Percentiles rank a stretch among this genome's conserved stretches.
phyloP scores from a whole-genome alignment of 2,113 vertebrate genomes.

The Rissa tridactyla region DNA sequence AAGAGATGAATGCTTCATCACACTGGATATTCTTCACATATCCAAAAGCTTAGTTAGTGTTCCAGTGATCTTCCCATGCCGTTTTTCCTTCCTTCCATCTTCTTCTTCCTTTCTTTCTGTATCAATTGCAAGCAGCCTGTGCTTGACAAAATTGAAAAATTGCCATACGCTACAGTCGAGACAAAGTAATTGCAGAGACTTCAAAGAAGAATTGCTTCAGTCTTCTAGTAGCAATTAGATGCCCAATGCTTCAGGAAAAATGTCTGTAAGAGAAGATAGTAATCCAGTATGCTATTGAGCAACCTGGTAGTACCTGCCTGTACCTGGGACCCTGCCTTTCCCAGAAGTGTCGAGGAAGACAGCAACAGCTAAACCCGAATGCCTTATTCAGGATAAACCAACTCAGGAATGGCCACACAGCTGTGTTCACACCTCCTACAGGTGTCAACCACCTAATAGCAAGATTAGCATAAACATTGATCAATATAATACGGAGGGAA shows the following conservation, averaged over 20 bases:
- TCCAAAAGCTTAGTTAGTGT: neutral
- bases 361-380: neutral
- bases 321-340: neutral
- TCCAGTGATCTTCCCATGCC: neutral
- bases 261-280: neutral
- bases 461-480: neutral
- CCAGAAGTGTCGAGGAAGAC: neutral
- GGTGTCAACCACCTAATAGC: neutral
- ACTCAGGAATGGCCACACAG: neutral
- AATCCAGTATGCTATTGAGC: accelerated
- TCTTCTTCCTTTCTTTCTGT: neutral
- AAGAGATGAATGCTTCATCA: neutral
- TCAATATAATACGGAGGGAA: neutral
- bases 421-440: neutral
- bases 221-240: neutral
- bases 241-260: neutral
- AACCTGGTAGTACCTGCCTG: neutral
- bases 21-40: neutral
- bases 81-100: neutral
- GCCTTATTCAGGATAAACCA: neutral
- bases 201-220: neutral
- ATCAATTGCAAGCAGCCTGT: neutral
- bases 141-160: neutral
- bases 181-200: neutral
- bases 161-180: neutral